phyloP scores from a whole-genome alignment of 2,888 invertebrate genomes.

The Drosophila anceps region DNA sequence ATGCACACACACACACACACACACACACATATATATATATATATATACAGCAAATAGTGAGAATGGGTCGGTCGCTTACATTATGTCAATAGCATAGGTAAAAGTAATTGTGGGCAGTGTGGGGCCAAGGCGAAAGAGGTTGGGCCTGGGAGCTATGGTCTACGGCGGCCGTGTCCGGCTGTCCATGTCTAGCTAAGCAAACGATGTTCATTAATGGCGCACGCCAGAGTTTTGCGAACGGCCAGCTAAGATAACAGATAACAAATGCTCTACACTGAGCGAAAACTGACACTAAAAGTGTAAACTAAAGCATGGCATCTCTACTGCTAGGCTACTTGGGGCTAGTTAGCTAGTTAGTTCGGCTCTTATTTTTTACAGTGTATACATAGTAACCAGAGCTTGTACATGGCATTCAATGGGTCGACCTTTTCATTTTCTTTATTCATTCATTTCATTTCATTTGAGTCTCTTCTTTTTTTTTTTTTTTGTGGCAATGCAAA shows the following conservation, averaged over 20 bases:
- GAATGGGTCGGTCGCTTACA: slow-evolving; percentile 62
- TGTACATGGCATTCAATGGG: slow-evolving; percentile 53
- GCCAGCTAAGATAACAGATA: slow-evolving; percentile 72
- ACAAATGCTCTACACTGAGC: slow-evolving; percentile 51
- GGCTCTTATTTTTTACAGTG: slow-evolving; percentile 25
- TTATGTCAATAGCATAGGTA: slow-evolving; percentile 74
- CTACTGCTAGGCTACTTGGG: neutral
- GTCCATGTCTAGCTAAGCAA: slow-evolving; percentile 74
- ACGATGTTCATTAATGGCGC: slow-evolving; percentile 77
- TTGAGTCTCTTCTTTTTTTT: slow-evolving; percentile 18
- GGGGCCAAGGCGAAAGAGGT: neutral
- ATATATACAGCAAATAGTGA: slow-evolving; percentile 18
- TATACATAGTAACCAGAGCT: slow-evolving; percentile 44
- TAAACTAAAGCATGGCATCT: neutral
- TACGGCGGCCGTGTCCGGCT: slow-evolving; percentile 12
- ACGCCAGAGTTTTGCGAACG: slow-evolving; percentile 68
- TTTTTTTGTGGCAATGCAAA: slow-evolving; percentile 59
- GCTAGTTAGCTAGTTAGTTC: neutral
- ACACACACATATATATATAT: no score
- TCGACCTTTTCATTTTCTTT: slow-evolving; percentile 65
- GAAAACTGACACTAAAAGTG: slow-evolving; percentile 4
- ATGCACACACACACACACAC: no score
- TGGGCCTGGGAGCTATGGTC: neutral
- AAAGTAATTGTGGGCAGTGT: slow-evolving; percentile 26
- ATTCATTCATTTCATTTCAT: slow-evolving; percentile 43